phyloP scores from a whole-genome alignment of 2,797 vertebrate genomes.

The Chaetophractus vellerosus region DNA sequence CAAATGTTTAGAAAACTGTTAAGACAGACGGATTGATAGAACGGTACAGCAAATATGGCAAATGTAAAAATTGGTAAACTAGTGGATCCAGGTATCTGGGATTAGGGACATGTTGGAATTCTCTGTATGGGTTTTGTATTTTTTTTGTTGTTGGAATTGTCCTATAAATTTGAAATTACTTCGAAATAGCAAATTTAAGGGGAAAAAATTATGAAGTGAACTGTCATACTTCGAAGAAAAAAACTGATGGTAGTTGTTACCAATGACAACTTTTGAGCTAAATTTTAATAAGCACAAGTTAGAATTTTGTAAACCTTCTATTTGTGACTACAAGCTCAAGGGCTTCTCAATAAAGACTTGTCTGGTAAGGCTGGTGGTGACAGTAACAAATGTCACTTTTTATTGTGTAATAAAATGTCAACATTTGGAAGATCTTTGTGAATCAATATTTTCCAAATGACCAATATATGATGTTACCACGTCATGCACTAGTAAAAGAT shows the following conservation, averaged over 20 bases:
- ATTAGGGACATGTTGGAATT: no score
- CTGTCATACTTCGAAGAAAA: neutral
- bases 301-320: neutral
- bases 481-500: neutral
- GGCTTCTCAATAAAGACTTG: neutral
- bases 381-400: neutral
- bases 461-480: neutral
- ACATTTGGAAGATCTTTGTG: neutral
- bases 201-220: neutral
- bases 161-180: no score
- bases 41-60: no score
- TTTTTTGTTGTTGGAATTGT: no score
- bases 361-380: neutral
- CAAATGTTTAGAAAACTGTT: no score
- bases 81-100: no score
- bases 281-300: conserved; percentile 14
- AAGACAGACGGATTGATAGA: no score
- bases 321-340: neutral
- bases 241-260: neutral
- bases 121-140: no score
- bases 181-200: no score
- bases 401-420: neutral
- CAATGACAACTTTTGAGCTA: neutral
- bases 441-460: neutral
- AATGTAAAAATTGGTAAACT: no score